Evolutionary conservation across 2,888 invertebrate species (phyloP).

Genomic region (Bhutanitis thaidina): DNA sequence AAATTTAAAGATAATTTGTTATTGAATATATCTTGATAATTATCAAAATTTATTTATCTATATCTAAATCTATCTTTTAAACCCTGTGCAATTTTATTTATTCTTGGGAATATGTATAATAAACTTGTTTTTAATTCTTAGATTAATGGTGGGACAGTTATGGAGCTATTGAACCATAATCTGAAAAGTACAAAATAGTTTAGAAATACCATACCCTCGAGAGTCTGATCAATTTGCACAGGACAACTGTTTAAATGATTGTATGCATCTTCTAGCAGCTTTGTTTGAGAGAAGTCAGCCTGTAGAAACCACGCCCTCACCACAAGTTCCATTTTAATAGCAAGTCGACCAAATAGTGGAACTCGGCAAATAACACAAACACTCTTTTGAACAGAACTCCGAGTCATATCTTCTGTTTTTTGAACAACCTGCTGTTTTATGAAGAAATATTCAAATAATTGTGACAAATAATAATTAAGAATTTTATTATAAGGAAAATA

Average conservation of each 20-base stretch:
- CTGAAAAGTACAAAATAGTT: too few relatives aligned
- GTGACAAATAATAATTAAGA: too few relatives aligned
- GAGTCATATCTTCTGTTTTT: slow-evolving; percentile 95
- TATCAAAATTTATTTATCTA: too few relatives aligned
- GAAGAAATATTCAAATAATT: not conserved
- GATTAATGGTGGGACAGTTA: too few relatives aligned
- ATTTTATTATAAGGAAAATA: too few relatives aligned
- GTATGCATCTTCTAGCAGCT: slow-evolving; percentile 93
- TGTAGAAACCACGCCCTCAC: slow-evolving; percentile 98
- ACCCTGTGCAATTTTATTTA: too few relatives aligned
- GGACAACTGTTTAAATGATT: slow-evolving; percentile 94
- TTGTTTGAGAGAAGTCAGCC: slow-evolving; percentile 93
- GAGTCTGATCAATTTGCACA: slow-evolving; percentile 67
- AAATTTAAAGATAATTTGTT: too few relatives aligned
- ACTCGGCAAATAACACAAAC: slow-evolving; percentile 95
- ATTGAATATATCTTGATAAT: too few relatives aligned
- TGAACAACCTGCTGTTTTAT: slow-evolving; percentile 89
- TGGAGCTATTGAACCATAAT: too few relatives aligned
- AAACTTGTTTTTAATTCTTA: too few relatives aligned
- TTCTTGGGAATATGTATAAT: too few relatives aligned
- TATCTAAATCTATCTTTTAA: too few relatives aligned
- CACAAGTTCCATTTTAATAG: slow-evolving; percentile 96
- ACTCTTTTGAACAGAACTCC: slow-evolving; percentile 98
- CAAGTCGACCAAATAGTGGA: slow-evolving; percentile 96
- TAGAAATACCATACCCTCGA: slow-evolving; percentile 57